A percentile compares a stretch with the other conserved stretches of the same genome.
Evolutionary conservation across 2,113 vertebrate genomes (phyloP).

Genomic region (Amphiprion percula): DNA sequence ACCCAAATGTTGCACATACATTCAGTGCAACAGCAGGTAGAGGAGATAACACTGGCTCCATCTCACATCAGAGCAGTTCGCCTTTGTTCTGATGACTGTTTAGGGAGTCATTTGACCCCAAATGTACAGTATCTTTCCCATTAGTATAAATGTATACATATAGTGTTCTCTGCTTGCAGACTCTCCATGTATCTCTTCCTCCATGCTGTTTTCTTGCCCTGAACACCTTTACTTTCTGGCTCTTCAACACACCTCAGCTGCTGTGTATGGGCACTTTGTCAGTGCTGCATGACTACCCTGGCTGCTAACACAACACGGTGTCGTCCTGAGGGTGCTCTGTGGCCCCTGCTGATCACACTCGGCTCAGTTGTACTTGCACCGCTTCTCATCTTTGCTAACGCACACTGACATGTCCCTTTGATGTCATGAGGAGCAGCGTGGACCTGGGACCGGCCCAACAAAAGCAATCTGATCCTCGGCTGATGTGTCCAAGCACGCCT

Average conservation of each 20-base stretch:
- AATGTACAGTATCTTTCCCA: background rate
- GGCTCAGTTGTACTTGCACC: constrained; percentile 42
- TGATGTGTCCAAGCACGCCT: constrained; percentile 74
- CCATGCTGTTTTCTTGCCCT: background rate
- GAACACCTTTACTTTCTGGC: background rate
- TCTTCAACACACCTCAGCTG: constrained; percentile 26
- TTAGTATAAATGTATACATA: background rate
- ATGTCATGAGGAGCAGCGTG: constrained; percentile 70
- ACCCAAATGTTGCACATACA: constrained; percentile 50
- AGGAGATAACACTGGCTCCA: constrained; percentile 44
- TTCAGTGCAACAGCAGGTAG: constrained; percentile 14
- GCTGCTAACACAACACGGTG: constrained; percentile 78
- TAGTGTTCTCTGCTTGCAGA: background rate
- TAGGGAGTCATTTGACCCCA: constrained; percentile 1
- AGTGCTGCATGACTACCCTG: constrained; percentile 69
- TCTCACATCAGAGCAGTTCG: constrained; percentile 4
- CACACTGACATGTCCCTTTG: constrained; percentile 81
- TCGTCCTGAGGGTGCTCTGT: constrained; percentile 56
- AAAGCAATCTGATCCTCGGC: constrained; percentile 81
- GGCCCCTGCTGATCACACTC: constrained; percentile 72
- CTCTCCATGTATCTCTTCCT: constrained; percentile 3
- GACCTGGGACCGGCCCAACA: constrained; percentile 77
- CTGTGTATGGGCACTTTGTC: constrained; percentile 50
- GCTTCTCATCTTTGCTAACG: constrained; percentile 80
- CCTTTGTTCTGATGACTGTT: constrained; percentile 37